Conservation (phyloP, 2,888 invertebrate species). For the Erebia palarica region DNA sequence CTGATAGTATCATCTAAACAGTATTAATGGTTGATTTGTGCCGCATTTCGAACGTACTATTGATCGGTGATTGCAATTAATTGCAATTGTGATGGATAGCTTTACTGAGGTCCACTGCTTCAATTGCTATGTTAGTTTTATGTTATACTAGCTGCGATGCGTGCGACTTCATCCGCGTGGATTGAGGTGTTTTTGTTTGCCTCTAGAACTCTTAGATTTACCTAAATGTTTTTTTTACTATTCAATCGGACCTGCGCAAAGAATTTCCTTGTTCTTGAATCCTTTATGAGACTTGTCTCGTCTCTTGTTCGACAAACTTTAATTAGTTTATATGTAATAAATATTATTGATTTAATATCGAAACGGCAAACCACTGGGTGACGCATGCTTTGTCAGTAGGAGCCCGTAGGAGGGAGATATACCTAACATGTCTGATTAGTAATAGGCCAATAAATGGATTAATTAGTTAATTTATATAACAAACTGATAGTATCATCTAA, state of each 20-base stretch:
- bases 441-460: neutral
- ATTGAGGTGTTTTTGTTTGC: no score
- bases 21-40: constrained; percentile 29
- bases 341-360: neutral
- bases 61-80: constrained; percentile 31
- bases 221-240: no score
- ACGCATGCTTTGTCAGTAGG: neutral
- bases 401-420: neutral
- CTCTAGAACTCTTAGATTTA: no score
- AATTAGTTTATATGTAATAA: no score
- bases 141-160: no score
- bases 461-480: constrained; percentile 4
- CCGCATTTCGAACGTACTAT: constrained; percentile 23
- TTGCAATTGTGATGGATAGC: constrained; percentile 22
- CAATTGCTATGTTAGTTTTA: no score
- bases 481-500: constrained; percentile 1
- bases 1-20: constrained; percentile 4
- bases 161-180: no score
- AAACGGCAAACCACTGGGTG: neutral
- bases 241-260: no score
- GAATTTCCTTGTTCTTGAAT: no score
- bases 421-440: neutral
- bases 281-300: no score
- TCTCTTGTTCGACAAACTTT: no score
- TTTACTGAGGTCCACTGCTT: constrained; percentile 17